Base-by-base conservation (phyloP, 2,888 invertebrate species). In the Mechanitis messenoides region DNA sequence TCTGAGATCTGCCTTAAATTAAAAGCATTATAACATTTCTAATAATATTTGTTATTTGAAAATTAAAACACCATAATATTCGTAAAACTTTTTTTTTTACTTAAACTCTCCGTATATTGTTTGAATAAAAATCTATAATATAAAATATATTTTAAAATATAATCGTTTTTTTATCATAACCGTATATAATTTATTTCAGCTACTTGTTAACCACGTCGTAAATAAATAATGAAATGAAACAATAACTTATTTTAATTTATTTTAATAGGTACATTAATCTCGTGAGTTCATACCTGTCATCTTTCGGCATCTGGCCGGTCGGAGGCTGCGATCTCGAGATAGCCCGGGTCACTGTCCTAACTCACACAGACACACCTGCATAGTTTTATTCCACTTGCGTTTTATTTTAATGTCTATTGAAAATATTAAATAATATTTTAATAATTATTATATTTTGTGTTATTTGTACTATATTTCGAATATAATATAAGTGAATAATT, bases 261-360 rank as follows among this genome's bases (percentile, higher is more conserved):
- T 50, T 64, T 64, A 69, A 66, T 65, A 50, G 59, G 45, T 60
- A 58, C 56, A 59, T 67, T 65, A 62, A 67, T 61, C 58, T 63
- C 63, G 62, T 31, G 68, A 83, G 71, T 85, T 64, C 84, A 77
- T 63, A 69, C 83, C 88, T 85, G 87, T 73, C 78, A 84, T 88
- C 84, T 89, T 88, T 88, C 85, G 89, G 89, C 87, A 87, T 87
- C 87, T 85, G 86, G 80, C 82, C 85, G 87, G 87, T 88, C 87
- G 88, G 87, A 87, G 89, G 89, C 89, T 88, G 88, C 83, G 88
- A 87, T 88, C 86, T 78, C 74, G 68, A 81, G 87, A 88, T 87
- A 85, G 82, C 78, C 73, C 82, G 78, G 89, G 88, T 89, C 89
- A 87, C 76, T 87, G 87, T 82, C 85, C 85, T 80, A 83, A 80